Evolutionary conservation across 2,797 vertebrate genomes (phyloP).

Genomic region (Gymnopithys bicolor): DNA sequence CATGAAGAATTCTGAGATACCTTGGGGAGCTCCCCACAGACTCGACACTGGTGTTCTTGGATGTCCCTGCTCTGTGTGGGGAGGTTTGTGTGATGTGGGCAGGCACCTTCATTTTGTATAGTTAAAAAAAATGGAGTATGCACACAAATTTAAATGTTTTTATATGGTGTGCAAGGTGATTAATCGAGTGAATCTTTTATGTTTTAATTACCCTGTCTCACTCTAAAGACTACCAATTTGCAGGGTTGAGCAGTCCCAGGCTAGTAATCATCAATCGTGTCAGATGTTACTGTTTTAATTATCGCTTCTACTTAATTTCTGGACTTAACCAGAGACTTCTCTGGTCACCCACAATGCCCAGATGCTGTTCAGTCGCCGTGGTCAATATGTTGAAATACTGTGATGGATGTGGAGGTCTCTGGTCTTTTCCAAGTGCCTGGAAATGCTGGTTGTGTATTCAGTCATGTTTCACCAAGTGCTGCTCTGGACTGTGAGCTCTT

Average conservation of each 20-base stretch:
- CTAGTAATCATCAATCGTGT: neutral
- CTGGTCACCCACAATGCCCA: neutral
- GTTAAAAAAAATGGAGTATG: neutral
- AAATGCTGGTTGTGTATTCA: neutral
- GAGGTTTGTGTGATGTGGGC: neutral
- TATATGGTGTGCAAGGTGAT: neutral
- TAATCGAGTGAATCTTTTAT: neutral
- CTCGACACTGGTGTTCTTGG: fast-evolving
- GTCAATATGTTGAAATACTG: neutral
- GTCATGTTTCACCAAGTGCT: fast-evolving
- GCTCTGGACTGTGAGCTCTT: neutral
- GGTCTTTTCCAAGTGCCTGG: neutral
- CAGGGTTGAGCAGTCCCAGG: neutral
- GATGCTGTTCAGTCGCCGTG: neutral
- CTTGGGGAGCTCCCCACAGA: neutral
- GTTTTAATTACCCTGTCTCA: neutral
- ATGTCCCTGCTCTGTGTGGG: neutral
- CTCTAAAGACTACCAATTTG: neutral
- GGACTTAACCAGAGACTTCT: neutral
- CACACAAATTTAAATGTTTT: neutral
- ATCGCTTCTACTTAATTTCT: neutral
- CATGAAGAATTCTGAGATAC: neutral
- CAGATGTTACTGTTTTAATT: neutral
- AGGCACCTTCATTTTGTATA: neutral
- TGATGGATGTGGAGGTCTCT: neutral